phyloP scores from a whole-genome alignment of 2,113 vertebrate species.

The Hyla sarda region DNA sequence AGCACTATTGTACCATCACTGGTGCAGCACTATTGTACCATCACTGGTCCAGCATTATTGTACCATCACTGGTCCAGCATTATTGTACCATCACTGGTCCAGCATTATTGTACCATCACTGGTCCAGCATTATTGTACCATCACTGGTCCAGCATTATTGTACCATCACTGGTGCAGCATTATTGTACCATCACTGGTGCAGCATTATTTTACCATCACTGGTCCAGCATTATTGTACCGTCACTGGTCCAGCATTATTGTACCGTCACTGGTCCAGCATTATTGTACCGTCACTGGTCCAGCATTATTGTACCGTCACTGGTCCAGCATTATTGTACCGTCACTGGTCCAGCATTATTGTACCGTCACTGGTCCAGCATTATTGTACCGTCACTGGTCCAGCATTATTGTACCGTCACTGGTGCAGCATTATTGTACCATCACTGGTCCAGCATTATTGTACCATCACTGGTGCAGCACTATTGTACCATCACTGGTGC shows the following conservation, averaged over 20 bases:
- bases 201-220: conserved; percentile 12
- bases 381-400: conserved; percentile 20
- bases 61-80: conserved; percentile 26
- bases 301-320: conserved; percentile 16
- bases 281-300: conserved; percentile 20
- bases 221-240: conserved; percentile 35
- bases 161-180: too few species aligned
- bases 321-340: conserved; percentile 35
- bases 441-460: conserved; percentile 24
- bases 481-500: conserved; percentile 13
- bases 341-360: conserved; percentile 27
- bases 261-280: conserved; percentile 32
- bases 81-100: conserved; percentile 15
- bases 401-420: too few species aligned
- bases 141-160: conserved; percentile 24
- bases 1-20: too few species aligned
- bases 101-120: conserved; percentile 12
- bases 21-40: conserved; percentile 23
- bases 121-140: conserved; percentile 30
- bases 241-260: conserved; percentile 27
- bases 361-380: conserved; percentile 32
- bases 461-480: too few species aligned
- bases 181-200: conserved; percentile 13
- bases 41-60: conserved; percentile 24
- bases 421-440: too few species aligned